Evolutionary conservation across 2,888 invertebrate species (phyloP).

Genomic region (Meteorus colon): DNA sequence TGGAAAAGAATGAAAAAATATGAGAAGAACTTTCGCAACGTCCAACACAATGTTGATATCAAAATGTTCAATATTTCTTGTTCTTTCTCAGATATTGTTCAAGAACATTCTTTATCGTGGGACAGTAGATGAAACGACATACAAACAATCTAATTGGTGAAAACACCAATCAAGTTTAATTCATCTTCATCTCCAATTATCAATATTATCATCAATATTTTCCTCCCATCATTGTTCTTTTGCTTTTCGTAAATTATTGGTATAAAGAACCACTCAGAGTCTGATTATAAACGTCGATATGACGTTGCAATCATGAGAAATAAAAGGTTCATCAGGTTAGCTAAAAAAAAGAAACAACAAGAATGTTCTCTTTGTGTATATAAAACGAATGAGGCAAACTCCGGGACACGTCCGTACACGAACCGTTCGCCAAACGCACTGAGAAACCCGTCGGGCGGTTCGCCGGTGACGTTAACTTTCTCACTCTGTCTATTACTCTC

Average conservation of each 20-base stretch:
- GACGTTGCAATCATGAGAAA: background rate
- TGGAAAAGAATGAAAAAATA: too few relatives aligned
- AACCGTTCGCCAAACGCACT: constrained; percentile 73
- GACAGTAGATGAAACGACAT: too few relatives aligned
- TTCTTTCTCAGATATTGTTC: too few relatives aligned
- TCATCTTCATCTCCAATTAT: background rate
- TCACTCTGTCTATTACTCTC: constrained; percentile 43
- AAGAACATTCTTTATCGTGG: too few relatives aligned
- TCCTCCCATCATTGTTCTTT: background rate
- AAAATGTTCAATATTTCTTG: too few relatives aligned
- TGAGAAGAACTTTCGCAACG: too few relatives aligned
- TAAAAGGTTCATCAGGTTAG: background rate
- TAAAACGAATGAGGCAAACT: background rate
- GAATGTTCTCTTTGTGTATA: background rate
- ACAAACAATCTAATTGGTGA: too few relatives aligned
- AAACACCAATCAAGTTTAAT: background rate
- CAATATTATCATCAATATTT: background rate
- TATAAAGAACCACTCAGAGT: background rate
- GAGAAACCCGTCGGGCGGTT: constrained; percentile 66
- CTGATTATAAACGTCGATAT: background rate
- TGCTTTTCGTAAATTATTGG: background rate
- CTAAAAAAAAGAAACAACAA: constrained; percentile 15
- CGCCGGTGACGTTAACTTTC: constrained; percentile 69
- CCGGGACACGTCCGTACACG: constrained; percentile 70
- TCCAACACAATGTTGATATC: too few relatives aligned